Evolutionary conservation across 2,888 invertebrate species (phyloP).

Genomic region (Sylvicola cinctus): DNA sequence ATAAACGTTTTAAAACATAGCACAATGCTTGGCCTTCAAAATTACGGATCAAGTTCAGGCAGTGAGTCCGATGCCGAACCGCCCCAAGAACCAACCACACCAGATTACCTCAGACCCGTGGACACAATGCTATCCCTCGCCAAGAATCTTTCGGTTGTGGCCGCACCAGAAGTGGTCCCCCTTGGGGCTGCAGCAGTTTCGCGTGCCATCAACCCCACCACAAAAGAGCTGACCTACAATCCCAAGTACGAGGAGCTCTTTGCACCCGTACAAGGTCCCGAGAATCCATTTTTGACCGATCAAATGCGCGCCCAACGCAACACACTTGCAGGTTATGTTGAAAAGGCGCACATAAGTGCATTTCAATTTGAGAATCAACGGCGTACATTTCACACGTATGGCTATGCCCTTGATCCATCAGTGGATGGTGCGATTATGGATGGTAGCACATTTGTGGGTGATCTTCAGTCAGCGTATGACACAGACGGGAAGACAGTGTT

Average conservation of each 20-base stretch:
- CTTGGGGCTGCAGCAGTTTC: constrained; percentile 52
- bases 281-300: constrained; percentile 80
- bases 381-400: constrained; percentile 83
- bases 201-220: constrained; percentile 52
- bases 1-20: too few relatives aligned
- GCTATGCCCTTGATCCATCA: constrained; percentile 88
- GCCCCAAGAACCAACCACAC: constrained; percentile 26
- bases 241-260: constrained; percentile 89
- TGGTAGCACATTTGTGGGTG: constrained; percentile 31
- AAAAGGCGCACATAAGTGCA: constrained; percentile 84
- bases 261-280: constrained; percentile 79
- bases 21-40: constrained; percentile 48
- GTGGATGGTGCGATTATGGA: constrained; percentile 34
- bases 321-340: constrained; percentile 83
- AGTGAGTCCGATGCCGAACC: constrained; percentile 9
- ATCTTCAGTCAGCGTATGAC: constrained; percentile 47
- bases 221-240: constrained; percentile 72
- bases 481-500: constrained; percentile 74
- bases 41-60: constrained; percentile 56
- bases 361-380: constrained; percentile 97
- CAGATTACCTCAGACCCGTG: constrained; percentile 37
- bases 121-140: constrained; percentile 36
- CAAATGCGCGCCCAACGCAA: constrained; percentile 78
- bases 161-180: constrained; percentile 68
- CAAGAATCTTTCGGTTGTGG: constrained; percentile 46